Conservation (phyloP, 1,140 invertebrate genomes). For the Temnothorax nylanderi region DNA sequence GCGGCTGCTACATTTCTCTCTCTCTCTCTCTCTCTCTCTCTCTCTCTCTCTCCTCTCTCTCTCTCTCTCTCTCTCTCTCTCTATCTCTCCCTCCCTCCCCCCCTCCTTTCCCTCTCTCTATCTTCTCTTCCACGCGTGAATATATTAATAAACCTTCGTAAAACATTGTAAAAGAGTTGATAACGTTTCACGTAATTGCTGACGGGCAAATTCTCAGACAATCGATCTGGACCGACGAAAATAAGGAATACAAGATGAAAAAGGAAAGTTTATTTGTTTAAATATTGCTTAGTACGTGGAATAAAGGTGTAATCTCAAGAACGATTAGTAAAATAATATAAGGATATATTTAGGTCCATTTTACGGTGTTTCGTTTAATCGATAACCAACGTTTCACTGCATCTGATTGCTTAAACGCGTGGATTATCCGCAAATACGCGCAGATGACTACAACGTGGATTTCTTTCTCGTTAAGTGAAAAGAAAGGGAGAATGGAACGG, state of each 20-base stretch:
- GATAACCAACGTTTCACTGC: not conserved
- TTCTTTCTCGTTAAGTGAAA: constrained; percentile 10
- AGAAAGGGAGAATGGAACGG: constrained; percentile 28
- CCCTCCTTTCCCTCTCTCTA: not conserved
- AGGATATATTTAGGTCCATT: not conserved
- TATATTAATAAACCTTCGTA: not conserved
- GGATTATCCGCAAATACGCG: not conserved
- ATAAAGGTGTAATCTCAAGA: not conserved
- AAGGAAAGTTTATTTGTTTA: not conserved
- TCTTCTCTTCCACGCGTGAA: not conserved
- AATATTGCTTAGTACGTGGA: not conserved
- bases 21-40: not conserved
- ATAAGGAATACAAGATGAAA: not conserved
- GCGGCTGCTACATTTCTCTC: not conserved
- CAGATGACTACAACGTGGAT: not conserved
- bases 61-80: not conserved
- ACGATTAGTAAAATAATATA: not conserved
- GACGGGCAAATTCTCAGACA: not conserved
- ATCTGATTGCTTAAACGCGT: not conserved
- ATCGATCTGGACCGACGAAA: not conserved
- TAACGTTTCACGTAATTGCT: not conserved
- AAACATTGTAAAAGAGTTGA: not conserved
- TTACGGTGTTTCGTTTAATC: not conserved
- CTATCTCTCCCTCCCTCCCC: not conserved
- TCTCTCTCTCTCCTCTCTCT: too few species aligned